A percentile compares a stretch with the other conserved stretches of the same genome.
These are phyloP conservation scores for Hirundichthys speculiger DNA, from an alignment of 2,113 vertebrate species.

Conservation along the genomic window DNA sequence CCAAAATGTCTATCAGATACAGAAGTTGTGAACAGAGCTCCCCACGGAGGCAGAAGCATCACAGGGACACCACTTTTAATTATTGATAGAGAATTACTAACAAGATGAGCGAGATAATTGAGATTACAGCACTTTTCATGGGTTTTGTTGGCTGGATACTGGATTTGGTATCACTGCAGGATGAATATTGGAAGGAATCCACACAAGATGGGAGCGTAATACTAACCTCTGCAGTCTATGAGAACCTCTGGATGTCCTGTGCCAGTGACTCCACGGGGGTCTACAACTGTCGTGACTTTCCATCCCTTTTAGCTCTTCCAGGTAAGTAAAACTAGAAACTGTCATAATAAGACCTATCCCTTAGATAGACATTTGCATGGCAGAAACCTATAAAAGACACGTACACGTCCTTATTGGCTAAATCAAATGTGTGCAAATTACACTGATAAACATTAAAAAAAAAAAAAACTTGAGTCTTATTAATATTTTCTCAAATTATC, in stretches of 20 bases:
- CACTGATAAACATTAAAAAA: neutral
- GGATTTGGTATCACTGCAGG: constrained; percentile 80
- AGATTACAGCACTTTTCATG: constrained; percentile 81
- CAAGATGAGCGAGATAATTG: constrained; percentile 74
- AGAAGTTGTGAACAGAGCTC: constrained; percentile 54
- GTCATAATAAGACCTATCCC: neutral
- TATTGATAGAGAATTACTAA: constrained; percentile 55
- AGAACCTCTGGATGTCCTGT: constrained; percentile 92
- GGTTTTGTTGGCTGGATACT: constrained; percentile 80
- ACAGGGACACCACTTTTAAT: constrained; percentile 31
- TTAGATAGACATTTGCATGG: neutral
- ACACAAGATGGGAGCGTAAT: constrained; percentile 84
- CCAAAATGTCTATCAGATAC: constrained; percentile 61
- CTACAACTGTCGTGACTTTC: constrained; percentile 88
- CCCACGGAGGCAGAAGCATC: constrained; percentile 16
- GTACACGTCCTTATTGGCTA: neutral
- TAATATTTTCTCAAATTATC: neutral
- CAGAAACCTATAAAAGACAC: neutral
- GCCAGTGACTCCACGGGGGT: constrained; percentile 87
- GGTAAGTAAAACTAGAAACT: constrained; percentile 72
- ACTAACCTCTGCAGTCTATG: constrained; percentile 85
- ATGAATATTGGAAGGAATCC: constrained; percentile 83
- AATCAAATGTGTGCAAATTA: neutral
- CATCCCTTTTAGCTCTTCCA: constrained; percentile 87
- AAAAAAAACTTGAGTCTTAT: neutral